Percentiles rank a stretch among this genome's conserved stretches.
These are phyloP conservation scores for Microdon myrmicae DNA, from an alignment of 2,888 invertebrate genomes.

Conservation along the genomic window DNA sequence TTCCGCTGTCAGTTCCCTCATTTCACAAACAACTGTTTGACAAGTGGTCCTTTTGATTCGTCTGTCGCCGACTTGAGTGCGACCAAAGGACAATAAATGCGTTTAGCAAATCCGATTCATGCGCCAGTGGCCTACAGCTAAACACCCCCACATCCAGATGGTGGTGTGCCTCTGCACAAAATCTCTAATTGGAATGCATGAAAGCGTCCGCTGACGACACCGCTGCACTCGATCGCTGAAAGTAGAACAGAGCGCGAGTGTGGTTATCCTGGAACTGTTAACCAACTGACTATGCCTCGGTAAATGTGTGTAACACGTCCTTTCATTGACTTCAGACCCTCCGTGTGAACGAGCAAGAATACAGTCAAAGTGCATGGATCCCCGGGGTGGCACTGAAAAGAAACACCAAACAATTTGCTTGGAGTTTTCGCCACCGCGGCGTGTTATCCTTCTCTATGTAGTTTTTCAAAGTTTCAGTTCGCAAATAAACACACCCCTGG, in stretches of 20 bases:
- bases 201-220: conserved; percentile 28
- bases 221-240: conserved; percentile 11
- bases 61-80: conserved; percentile 4
- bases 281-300: conserved; percentile 1
- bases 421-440: conserved; percentile 15
- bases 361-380: conserved; percentile 1
- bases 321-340: conserved; percentile 37
- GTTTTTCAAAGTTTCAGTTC: conserved; percentile 12
- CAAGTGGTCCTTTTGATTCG: conserved; percentile 15
- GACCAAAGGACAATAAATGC: too few relatives aligned
- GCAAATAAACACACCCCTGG: neutral
- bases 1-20: conserved; percentile 22
- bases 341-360: neutral
- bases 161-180: conserved; percentile 14
- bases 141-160: conserved; percentile 5
- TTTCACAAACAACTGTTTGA: conserved; percentile 18
- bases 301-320: conserved; percentile 35
- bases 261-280: too few relatives aligned
- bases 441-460: conserved; percentile 22
- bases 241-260: conserved; percentile 37
- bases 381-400: conserved; percentile 5
- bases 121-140: neutral
- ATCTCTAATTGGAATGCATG: conserved; percentile 45
- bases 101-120: conserved; percentile 3
- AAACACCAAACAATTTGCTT: conserved; percentile 19